These are phyloP conservation scores for Drosophila kambysellisi DNA, from an alignment of 2,888 invertebrate species.

Conservation along the genomic window DNA sequence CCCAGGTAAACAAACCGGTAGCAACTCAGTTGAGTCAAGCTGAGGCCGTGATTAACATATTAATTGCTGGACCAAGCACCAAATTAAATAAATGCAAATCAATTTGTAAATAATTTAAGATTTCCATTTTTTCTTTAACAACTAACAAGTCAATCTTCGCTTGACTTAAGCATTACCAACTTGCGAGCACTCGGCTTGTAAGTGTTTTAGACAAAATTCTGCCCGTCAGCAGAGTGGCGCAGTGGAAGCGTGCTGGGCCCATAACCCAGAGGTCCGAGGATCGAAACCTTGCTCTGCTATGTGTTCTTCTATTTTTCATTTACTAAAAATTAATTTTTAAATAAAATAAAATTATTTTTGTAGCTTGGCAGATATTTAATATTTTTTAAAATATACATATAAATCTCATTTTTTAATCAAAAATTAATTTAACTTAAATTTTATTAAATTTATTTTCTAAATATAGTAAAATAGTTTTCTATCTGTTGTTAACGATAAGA, in stretches of 20 bases:
- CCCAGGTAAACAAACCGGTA: slow-evolving; percentile 38
- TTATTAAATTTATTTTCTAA: no score
- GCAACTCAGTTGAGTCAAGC: slow-evolving; percentile 7
- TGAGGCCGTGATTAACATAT: slow-evolving; percentile 33
- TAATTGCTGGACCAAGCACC: slow-evolving; percentile 19
- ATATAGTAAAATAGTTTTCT: no score
- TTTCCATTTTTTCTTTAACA: neutral
- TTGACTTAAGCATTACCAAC: neutral
- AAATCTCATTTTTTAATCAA: no score
- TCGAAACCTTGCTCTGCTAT: slow-evolving; percentile 67
- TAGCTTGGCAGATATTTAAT: neutral
- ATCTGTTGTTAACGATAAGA: no score
- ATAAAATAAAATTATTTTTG: neutral
- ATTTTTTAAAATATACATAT: neutral
- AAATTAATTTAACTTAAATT: no score
- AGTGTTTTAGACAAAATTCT: neutral
- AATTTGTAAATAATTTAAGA: slow-evolving; percentile 7
- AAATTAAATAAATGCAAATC: slow-evolving; percentile 19
- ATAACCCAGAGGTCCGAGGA: slow-evolving; percentile 67
- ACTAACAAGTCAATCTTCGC: slow-evolving; percentile 7
- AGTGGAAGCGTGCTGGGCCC: slow-evolving; percentile 67
- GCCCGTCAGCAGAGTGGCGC: slow-evolving; percentile 54
- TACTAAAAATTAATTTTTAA: neutral
- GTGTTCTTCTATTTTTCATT: neutral
- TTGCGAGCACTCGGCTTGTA: neutral